Base-by-base conservation (phyloP, 2,113 vertebrate species). In the Chlamydotis undulata region DNA sequence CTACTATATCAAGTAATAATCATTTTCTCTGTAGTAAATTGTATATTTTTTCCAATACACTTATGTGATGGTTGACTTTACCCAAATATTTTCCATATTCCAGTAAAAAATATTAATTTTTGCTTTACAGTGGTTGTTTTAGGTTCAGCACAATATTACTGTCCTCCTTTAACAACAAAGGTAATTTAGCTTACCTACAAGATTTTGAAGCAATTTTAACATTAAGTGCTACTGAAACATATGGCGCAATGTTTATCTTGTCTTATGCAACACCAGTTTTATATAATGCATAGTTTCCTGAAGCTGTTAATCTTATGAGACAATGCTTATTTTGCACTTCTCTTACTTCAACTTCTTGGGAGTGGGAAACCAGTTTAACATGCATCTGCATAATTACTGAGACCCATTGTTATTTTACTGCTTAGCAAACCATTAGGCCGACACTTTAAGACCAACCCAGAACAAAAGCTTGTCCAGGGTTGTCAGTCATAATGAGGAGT, bases 181-280 rank as follows among this genome's bases (percentile, higher is more conserved):
- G 50, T 61, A 80, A 67, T 83, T 83, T 87, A 78, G 41, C n/a
- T 77, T 69, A 23, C 1, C 1, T 65, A 41, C 41, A 86, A 86
- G 35, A 69, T 77, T 97, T 78, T 69, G 25, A 94, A 83, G 19
- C 5, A 77, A 65, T 86, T 96, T 88, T 86, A 90, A 7, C 23
- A 69, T 74, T 74, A 92, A 69, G 26, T 80, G 23, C 10, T 61
- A 47, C 60, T 59, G 80, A 86, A 92, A 83, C 80, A 89, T 94
- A 86, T 77, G 79, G 67, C 15, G 15, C 52, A 59, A 47, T 89
- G 7, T 92, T 93, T 92, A 45, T 73, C 68, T 52, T 91, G 69
- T 84, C 65, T 91, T 75, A 89, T 68, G 65, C 60, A 95, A 84
- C 68, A 63, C 82, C 65, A 75, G 29, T 89, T 94, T 95, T 93